A percentile compares a stretch with the other conserved stretches of the same genome.
These are phyloP conservation scores for Glaucomys volans DNA, from an alignment of 2,113 vertebrate genomes.

Conservation along the genomic window DNA sequence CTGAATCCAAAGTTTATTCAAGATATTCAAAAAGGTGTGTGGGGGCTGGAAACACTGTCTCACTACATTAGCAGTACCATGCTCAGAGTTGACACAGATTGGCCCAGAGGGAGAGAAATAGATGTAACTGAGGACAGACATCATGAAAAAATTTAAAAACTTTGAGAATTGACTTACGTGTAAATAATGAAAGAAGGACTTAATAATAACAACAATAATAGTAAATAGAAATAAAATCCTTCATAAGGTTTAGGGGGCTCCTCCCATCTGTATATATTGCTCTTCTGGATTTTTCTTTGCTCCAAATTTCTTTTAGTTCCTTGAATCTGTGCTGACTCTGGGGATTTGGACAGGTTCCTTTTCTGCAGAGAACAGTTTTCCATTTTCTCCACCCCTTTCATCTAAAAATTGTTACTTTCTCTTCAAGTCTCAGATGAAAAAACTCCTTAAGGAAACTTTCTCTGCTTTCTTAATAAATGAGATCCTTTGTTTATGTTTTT, in stretches of 20 bases:
- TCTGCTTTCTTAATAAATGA: neutral
- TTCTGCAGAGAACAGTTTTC: neutral
- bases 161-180: neutral
- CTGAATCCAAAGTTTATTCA: neutral
- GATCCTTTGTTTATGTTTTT: neutral
- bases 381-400: neutral
- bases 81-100: neutral
- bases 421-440: neutral
- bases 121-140: neutral
- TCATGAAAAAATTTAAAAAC: neutral
- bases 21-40: neutral
- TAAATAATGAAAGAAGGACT: neutral
- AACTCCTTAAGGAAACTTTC: neutral
- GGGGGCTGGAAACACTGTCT: neutral
- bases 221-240: neutral
- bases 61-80: neutral
- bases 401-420: neutral
- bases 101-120: neutral
- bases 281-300: neutral
- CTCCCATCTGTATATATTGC: neutral
- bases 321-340: neutral
- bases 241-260: rapidly evolving
- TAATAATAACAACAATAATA: neutral
- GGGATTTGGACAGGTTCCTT: neutral
- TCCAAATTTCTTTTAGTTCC: neutral